Percentiles rank a stretch among this genome's conserved stretches.
phyloP scores from a whole-genome alignment of 2,113 vertebrate species.

The Sinocyclocheilus grahami region DNA sequence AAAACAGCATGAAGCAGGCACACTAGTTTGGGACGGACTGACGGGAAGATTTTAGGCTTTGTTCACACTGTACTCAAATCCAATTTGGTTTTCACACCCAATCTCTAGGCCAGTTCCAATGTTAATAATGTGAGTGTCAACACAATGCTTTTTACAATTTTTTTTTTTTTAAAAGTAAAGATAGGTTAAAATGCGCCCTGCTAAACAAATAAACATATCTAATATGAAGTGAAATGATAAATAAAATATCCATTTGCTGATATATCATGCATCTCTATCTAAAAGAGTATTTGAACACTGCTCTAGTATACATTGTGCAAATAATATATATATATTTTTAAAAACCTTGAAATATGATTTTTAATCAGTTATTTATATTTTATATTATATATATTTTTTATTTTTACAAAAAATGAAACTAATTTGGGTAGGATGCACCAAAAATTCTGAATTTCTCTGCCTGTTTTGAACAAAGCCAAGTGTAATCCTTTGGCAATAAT shows the following conservation, averaged over 20 bases:
- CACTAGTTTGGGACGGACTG: not conserved
- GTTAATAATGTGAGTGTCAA: not conserved
- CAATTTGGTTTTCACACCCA: too few relatives aligned
- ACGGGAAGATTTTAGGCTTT: not conserved
- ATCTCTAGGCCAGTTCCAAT: too few relatives aligned
- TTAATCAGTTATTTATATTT: not conserved
- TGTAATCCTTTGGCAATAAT: constrained; percentile 54
- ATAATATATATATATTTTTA: not conserved
- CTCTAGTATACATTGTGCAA: not conserved
- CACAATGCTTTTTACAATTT: not conserved
- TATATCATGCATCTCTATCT: not conserved
- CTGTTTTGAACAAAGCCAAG: constrained; percentile 2
- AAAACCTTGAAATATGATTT: not conserved
- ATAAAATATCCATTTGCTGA: not conserved
- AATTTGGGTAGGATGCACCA: not conserved
- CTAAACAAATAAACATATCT: too few relatives aligned
- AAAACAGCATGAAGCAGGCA: constrained; percentile 22
- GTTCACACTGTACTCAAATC: not conserved
- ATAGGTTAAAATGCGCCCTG: too few relatives aligned
- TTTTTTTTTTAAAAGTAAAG: too few relatives aligned
- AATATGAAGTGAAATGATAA: not conserved
- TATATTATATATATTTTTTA: not conserved
- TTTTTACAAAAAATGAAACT: not conserved
- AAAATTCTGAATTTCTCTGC: not conserved
- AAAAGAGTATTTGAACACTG: not conserved